phyloP scores from a whole-genome alignment of 2,113 vertebrate genomes.

The Forbesichthys papilliferus region DNA sequence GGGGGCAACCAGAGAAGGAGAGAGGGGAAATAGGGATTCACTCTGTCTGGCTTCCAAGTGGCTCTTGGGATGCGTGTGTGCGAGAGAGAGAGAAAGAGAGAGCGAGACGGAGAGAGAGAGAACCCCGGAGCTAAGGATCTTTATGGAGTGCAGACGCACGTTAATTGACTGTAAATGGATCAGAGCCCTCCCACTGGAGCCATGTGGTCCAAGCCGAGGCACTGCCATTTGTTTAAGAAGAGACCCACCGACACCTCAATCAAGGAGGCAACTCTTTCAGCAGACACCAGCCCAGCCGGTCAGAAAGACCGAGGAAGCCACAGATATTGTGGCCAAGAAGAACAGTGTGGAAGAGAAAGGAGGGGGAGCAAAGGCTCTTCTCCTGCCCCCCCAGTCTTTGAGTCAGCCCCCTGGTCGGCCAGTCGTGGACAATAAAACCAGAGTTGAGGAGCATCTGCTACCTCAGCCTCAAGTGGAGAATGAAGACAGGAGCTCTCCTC shows the following conservation, averaged over 20 bases:
- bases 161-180: conserved; percentile 59
- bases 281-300: conserved; percentile 48
- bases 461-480: conserved; percentile 47
- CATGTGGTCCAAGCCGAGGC: conserved; percentile 68
- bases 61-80: neutral
- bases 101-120: conserved; percentile 3
- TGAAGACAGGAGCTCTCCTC: conserved; percentile 46
- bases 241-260: conserved; percentile 35
- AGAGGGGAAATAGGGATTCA: conserved; percentile 41
- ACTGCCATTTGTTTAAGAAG: conserved; percentile 56
- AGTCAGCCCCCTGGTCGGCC: conserved; percentile 51
- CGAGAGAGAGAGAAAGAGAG: neutral
- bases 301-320: conserved; percentile 18
- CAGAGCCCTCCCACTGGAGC: conserved; percentile 55
- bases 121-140: conserved; percentile 17
- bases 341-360: neutral
- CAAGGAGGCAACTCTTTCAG: conserved; percentile 55
- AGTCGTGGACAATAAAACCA: conserved; percentile 57
- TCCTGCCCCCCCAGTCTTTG: conserved; percentile 46
- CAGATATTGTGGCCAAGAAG: conserved; percentile 25
- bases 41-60: neutral
- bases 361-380: conserved; percentile 27
- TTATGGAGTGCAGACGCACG: conserved; percentile 62
- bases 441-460: conserved; percentile 70
- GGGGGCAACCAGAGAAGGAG: conserved; percentile 37